Evolutionary conservation across 2,113 vertebrate species (phyloP).

Genomic region (Empidonax traillii): DNA sequence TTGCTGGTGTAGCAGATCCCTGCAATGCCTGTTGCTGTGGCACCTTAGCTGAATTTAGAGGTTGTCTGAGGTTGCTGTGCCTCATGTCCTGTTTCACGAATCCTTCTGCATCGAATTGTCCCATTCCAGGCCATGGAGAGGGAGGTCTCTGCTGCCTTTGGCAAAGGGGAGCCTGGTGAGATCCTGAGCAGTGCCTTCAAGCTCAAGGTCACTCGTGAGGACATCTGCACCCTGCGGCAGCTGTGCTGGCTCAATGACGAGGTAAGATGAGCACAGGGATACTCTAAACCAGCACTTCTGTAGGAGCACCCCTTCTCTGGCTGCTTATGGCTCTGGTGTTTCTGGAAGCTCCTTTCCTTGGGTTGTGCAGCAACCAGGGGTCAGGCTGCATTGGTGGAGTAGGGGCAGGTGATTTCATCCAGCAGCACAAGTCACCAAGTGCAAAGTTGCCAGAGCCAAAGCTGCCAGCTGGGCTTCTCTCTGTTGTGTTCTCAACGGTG

Average conservation of each 20-base stretch:
- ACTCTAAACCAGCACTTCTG: neutral
- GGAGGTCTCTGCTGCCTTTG: constrained; percentile 79
- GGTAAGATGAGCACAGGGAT: constrained; percentile 59
- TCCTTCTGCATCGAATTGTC: neutral
- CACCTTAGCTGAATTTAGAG: neutral
- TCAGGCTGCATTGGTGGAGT: neutral
- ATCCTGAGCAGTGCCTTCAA: constrained; percentile 89
- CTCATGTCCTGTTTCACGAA: neutral
- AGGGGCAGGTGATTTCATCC: neutral
- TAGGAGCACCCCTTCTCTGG: neutral
- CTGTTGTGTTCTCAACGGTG: neutral
- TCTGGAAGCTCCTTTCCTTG: neutral
- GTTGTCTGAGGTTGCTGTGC: neutral
- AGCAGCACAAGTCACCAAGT: neutral
- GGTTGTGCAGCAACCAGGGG: neutral
- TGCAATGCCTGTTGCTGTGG: neutral
- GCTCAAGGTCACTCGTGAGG: constrained; percentile 85
- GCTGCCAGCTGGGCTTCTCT: neutral
- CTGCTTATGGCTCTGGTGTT: neutral
- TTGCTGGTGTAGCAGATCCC: neutral
- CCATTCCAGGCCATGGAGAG: constrained; percentile 85
- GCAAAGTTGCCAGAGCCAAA: neutral
- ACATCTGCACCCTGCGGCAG: constrained; percentile 83
- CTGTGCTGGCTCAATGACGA: constrained; percentile 90
- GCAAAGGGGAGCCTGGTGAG: constrained; percentile 74